Evolutionary conservation across 2,797 vertebrate genomes (phyloP), one percentile per base, ranked within the genome.

Genomic region (Chelon labrosus): DNA sequence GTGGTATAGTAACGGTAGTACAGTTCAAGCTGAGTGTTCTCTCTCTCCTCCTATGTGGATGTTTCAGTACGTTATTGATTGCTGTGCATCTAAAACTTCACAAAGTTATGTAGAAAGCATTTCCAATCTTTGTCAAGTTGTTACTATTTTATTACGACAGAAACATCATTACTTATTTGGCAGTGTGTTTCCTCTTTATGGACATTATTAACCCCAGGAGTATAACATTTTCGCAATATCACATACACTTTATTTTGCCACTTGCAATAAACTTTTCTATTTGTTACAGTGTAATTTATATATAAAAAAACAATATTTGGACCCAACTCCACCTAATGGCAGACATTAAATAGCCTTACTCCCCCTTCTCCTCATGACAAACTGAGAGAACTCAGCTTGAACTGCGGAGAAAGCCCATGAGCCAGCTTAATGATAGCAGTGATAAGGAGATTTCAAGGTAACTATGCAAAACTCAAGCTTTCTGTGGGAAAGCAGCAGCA

Each of bases 401-500:
- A 92, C 91, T 79, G 87, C 7, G 79, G 85, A 83, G 83, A 88
- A 91, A 91, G 79, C 84, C 86, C 83, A 86, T 88, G 87, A 89
- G 88, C 85, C 86, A 67, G 61, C 87, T 86, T 88, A 91, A 84
- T 87, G 87, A 91, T 91, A 87, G 90, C 82, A 73, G 71, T 16
- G 90, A 92, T 92, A 92, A 91, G 90, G 73, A 80, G 57, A 88
- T 86, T 91, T 92, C 87, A 91, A 92, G 89, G 89, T 91, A 89
- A 88, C 84, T 71, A 39, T 62, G 77, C 70, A 85, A 83, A 91
- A 83, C 77, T 83, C 14, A 75, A 80, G 69, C 66, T 78, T 82
- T 88, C 89, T 90, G 85, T 93, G 89, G 91, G 91, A 93, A 91
- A 90, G 89, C 80, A 81, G 92, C 86, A 91, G 88, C 90, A 88